phyloP scores from a whole-genome alignment of 2,888 invertebrate species.

The Phaedon cochleariae region DNA sequence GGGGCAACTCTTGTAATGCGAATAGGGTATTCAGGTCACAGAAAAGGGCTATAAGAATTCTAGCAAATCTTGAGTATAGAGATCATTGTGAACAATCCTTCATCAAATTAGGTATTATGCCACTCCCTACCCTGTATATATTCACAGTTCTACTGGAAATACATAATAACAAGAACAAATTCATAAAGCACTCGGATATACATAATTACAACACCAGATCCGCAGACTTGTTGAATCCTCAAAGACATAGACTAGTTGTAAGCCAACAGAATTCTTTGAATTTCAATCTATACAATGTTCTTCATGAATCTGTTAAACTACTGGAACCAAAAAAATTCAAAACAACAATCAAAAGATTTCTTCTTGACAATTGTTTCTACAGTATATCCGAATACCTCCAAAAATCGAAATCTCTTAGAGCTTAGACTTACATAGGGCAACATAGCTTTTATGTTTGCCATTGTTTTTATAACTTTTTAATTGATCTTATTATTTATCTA shows the following conservation, averaged over 20 bases:
- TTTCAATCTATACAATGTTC: background rate
- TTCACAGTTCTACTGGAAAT: slow-evolving; percentile 3
- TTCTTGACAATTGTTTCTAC: background rate
- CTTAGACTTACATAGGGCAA: too few species aligned
- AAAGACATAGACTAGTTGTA: background rate
- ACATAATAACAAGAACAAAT: background rate
- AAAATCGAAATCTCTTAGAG: background rate
- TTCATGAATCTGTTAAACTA: background rate
- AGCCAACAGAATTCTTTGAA: background rate
- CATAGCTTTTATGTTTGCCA: too few species aligned
- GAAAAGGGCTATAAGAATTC: slow-evolving; percentile 9
- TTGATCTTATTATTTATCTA: too few species aligned
- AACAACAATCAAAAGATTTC: background rate
- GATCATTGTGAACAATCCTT: background rate
- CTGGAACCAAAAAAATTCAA: background rate
- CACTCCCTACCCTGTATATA: background rate
- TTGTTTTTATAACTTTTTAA: too few species aligned
- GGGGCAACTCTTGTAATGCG: background rate
- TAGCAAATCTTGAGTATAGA: background rate
- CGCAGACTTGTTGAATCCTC: background rate
- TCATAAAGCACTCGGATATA: background rate
- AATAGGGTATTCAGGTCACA: background rate
- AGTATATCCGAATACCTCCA: background rate
- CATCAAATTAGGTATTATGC: background rate
- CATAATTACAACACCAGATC: slow-evolving; percentile 1